Conservation (phyloP, 2,113 vertebrate genomes). For the Bubalus kerabau region DNA sequence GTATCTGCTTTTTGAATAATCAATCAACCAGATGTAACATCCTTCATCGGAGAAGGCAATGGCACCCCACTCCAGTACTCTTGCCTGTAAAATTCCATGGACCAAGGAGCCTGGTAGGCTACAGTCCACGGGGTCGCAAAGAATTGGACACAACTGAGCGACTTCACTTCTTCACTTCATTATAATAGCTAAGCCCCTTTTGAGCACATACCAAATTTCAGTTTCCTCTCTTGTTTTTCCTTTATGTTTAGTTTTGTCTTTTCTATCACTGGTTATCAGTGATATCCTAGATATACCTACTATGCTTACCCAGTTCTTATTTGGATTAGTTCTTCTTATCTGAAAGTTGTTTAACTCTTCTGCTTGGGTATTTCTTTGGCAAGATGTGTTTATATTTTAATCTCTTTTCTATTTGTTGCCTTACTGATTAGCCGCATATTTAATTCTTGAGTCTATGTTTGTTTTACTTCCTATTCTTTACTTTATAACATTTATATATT, state of each 20-base stretch:
- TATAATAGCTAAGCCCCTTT: background rate
- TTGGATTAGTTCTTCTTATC: background rate
- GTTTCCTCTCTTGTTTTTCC: background rate
- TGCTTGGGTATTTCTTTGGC: background rate
- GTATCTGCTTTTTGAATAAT: background rate
- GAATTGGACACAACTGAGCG: no score
- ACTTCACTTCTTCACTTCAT: no score
- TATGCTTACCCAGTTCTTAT: background rate
- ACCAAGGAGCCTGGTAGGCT: no score
- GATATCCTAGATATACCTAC: fast-evolving
- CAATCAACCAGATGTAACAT: background rate
- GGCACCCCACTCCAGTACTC: no score
- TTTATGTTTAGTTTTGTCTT: background rate
- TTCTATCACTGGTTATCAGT: background rate
- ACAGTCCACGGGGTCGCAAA: no score
- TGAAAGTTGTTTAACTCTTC: background rate
- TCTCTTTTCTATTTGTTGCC: background rate
- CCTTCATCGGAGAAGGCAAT: background rate
- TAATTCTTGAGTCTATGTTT: background rate
- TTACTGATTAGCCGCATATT: background rate
- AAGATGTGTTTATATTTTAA: background rate
- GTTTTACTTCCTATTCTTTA: background rate
- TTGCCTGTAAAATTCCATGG: no score
- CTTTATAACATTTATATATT: background rate
- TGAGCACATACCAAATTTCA: background rate